Base-by-base conservation (phyloP, 2,888 invertebrate genomes). In the Drosophila affinis region DNA sequence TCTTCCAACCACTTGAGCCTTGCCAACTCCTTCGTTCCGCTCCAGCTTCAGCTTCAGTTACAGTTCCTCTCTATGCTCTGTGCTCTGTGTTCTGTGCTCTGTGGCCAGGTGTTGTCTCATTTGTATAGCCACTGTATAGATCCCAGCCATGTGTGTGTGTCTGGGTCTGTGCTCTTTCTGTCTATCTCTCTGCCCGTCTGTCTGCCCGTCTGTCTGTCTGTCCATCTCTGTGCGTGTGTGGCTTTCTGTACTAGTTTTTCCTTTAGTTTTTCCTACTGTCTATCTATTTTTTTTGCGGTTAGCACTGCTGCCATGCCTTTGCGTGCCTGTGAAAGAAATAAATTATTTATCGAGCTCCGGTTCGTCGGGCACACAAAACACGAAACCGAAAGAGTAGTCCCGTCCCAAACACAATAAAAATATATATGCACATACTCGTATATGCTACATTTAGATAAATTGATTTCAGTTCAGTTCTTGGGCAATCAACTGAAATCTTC, bases 101-200 rank as follows among this genome's bases (percentile, higher is more conserved):
- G 70, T 34, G 34, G 34, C 62, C 85, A 87, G 87, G 85, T 81
- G 82, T 84, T 84, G 65, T 71, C 87, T 69, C 76, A 70, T 83
- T 80, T 81, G 62, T 62, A 61, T 32, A 39, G 39, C 39, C n/a
- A 6, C 54, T 29, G 29, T 29, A 29, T 29, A 7, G 51, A 21
- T 18, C 51, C 51, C 27, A 21, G 1, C 21, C 21, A 21, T 21
- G 21, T 21, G 21, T 21, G 44, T 59, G 51, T 60, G 49, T 61
- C 32, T 55, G 24, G 3, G 21, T 55, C 24, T 55, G 27, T 21
- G 45, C 9, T 24, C 21, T 51, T 10, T 47, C 14, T 24, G 46
- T 47, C 29, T 53, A 9, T 34, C 34, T 9, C 12, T 39, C 56
- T 18, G 9, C 29, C 39, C 32, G 14, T 60, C 32, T 21, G 17